phyloP scores from a whole-genome alignment of 2,888 invertebrate genomes.

The Chirona hameri region DNA sequence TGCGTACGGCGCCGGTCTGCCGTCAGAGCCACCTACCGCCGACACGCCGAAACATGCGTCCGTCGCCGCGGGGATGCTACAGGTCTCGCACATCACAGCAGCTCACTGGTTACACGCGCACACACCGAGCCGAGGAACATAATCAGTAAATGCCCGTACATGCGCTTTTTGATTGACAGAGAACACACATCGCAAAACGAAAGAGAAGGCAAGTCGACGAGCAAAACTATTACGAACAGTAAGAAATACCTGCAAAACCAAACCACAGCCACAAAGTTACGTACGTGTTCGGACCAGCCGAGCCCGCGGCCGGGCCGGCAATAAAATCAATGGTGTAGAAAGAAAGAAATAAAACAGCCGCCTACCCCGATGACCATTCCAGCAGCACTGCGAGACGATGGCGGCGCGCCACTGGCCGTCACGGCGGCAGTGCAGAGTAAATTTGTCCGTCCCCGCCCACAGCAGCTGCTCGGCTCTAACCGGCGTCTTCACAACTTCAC shows the following conservation, averaged over 20 bases:
- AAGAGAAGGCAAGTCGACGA: neutral
- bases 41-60: neutral
- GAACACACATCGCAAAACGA: neutral
- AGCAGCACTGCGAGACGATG: too few species aligned
- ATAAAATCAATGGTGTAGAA: neutral
- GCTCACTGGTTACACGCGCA: neutral
- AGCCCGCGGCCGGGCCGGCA: neutral
- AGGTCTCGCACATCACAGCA: neutral
- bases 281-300: neutral
- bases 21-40: neutral
- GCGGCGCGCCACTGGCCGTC: too few species aligned
- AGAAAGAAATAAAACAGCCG: neutral
- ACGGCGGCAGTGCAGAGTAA: too few species aligned
- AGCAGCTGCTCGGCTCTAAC: too few species aligned
- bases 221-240: slow-evolving; percentile 3
- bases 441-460: too few species aligned
- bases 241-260: slow-evolving; percentile 26
- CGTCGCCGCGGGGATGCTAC: neutral
- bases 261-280: slow-evolving; percentile 27
- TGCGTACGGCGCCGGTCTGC: neutral
- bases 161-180: neutral
- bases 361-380: too few species aligned
- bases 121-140: neutral
- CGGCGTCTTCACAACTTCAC: neutral
- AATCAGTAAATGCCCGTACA: neutral